Evolutionary conservation across 2,113 vertebrate genomes (phyloP), one percentile per base, ranked within the genome.

Genomic region (Atherinomorus stipes): DNA sequence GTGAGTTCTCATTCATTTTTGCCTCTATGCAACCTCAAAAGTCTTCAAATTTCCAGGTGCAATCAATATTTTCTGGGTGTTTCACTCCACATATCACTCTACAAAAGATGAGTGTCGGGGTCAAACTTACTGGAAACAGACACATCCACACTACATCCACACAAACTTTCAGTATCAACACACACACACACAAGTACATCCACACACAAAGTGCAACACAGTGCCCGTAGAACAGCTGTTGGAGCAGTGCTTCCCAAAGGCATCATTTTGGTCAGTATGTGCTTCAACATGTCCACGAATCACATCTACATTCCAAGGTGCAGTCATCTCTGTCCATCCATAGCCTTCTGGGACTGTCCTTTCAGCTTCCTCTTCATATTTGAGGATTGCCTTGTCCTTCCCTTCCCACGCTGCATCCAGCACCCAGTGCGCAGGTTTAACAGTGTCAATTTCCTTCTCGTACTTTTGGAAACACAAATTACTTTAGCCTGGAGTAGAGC

Each of bases 131-230:
- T 52, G 65, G 61, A 79, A 75, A 76, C 53, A 74, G 26, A 42
- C 70, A 65, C 59, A 53, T n/a, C 5, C 31, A 34, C 31, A 34
- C 31, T 34, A 34, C 4, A 9, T 34, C 31, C 31, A 34, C 31
- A 8, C 5, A 34, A 34, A 34, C 31, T 4, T 31, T 31, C 7
- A 31, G 28, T 34, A 4, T 34, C 31, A 31, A 28, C 28, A 28
- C 68, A 54, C 64, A 67, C 75, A 77, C 56, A 71, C 59, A 66
- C 31, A 78, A 66, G 47, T 73, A 80, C 77, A 81, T 73, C 66
- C 83, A 85, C 71, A 88, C 74, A 82, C 74, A 90, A 91, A 93
- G 91, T 93, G 90, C 91, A 88, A 90, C 74, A 84, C 80, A 83
- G 87, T 83, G 89, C 89, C 82, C 64, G 59, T 80, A 76, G 76